Percentiles rank a stretch among this genome's conserved stretches.
Conservation (phyloP, 2,888 invertebrate genomes). For the Cremastobaeus sp. region DNA sequence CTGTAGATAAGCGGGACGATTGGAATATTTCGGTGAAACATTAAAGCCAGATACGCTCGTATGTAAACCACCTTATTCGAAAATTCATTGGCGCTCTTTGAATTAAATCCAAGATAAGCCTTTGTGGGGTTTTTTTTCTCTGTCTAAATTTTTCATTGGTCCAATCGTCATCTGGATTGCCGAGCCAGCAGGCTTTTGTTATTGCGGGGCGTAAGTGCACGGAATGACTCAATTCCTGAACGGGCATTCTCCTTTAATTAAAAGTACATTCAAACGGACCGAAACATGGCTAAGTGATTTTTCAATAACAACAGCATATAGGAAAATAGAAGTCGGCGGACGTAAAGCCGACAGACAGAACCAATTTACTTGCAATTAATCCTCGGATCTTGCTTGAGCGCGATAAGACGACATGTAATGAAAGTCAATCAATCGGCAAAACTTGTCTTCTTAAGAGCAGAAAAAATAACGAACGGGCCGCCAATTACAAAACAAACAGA, state of each 20-base stretch:
- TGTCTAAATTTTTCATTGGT: constrained; percentile 45
- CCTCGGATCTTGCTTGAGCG: constrained; percentile 39
- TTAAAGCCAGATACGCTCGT: constrained; percentile 55
- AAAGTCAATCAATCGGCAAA: constrained; percentile 47
- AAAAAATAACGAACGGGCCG: too few species aligned
- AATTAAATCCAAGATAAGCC: constrained; percentile 57
- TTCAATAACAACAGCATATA: constrained; percentile 37
- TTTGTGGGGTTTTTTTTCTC: constrained; percentile 34
- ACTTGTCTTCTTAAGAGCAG: too few species aligned
- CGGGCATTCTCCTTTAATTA: constrained; percentile 5
- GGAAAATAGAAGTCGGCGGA: constrained; percentile 22
- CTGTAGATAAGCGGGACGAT: constrained; percentile 46
- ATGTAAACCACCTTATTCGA: constrained; percentile 53
- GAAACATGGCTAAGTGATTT: constrained; percentile 37
- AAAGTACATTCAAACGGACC: constrained; percentile 19
- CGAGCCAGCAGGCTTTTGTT: constrained; percentile 33
- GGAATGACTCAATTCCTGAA: constrained; percentile 51
- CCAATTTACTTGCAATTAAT: constrained; percentile 57
- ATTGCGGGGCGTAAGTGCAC: constrained; percentile 20
- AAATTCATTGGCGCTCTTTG: constrained; percentile 58
- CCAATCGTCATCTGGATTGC: constrained; percentile 23
- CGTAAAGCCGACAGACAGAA: constrained; percentile 44
- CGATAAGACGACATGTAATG: constrained; percentile 52
- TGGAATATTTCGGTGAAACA: constrained; percentile 60
- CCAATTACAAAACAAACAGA: too few species aligned